phyloP scores from a whole-genome alignment of 2,113 vertebrate genomes.

The cat (Felis catus) region F.catus_Fca126_mat1.0 CM031419.1:211706001-211706500 shows the following conservation, averaged over 20 bases:
- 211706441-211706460: slow-evolving; percentile 76
- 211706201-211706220: neutral
- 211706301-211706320: neutral
- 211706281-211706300: slow-evolving; percentile 50
- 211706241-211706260: neutral
- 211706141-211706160: neutral
- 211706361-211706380: slow-evolving; percentile 48
- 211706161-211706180: neutral
- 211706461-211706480: slow-evolving; percentile 53
- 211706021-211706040: neutral
- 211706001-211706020: slow-evolving; percentile 29
- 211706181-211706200: neutral
- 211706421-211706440: slow-evolving; percentile 63
- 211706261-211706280: neutral
- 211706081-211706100: neutral
- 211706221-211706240: neutral
- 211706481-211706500: slow-evolving; percentile 44
- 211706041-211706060: neutral
- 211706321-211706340: neutral
- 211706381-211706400: slow-evolving; percentile 61
- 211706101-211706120: neutral
- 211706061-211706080: slow-evolving; percentile 36
- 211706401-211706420: slow-evolving; percentile 75
- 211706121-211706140: neutral
- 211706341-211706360: neutral